Conservation (phyloP, 2,113 vertebrate species). For the Struthio camelus region DNA sequence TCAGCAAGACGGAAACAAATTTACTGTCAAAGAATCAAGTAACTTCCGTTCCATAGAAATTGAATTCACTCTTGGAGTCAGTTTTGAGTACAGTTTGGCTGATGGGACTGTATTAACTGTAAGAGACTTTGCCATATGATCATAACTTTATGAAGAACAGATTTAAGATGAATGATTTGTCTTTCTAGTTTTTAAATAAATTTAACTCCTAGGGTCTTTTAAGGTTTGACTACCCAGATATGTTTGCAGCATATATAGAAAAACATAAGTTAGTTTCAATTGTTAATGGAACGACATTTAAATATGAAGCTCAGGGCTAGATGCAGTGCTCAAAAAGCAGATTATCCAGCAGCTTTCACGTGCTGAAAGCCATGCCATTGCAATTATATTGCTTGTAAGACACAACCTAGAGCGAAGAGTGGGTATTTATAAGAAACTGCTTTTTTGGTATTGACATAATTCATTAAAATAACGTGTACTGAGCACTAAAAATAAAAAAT, state of each 20-base stretch:
- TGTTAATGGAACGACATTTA: not conserved
- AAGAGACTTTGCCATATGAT: slow-evolving; percentile 42
- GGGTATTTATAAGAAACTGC: not conserved
- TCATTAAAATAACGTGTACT: not conserved
- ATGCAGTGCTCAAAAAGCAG: not conserved
- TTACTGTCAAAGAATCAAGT: slow-evolving; percentile 88
- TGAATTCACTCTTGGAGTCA: slow-evolving; percentile 84
- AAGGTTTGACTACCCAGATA: not conserved
- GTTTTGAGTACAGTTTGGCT: slow-evolving; percentile 84
- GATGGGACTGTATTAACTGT: slow-evolving; percentile 90
- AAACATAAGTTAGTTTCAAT: not conserved
- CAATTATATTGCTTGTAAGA: not conserved
- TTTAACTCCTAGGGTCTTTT: not conserved
- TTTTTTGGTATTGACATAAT: not conserved
- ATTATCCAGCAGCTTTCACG: not conserved
- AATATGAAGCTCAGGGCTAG: not conserved
- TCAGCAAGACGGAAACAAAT: slow-evolving; percentile 85
- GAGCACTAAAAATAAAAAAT: not conserved
- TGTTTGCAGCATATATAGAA: not conserved
- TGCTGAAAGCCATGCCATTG: not conserved
- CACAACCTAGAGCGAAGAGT: not conserved
- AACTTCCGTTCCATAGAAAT: slow-evolving; percentile 83
- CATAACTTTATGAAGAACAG: not conserved
- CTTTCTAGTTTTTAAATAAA: not conserved
- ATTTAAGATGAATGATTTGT: not conserved